Percentiles rank a stretch among this genome's conserved stretches.
phyloP scores from a whole-genome alignment of 2,113 vertebrate genomes.

The Pelvicachromis taeniatus region DNA sequence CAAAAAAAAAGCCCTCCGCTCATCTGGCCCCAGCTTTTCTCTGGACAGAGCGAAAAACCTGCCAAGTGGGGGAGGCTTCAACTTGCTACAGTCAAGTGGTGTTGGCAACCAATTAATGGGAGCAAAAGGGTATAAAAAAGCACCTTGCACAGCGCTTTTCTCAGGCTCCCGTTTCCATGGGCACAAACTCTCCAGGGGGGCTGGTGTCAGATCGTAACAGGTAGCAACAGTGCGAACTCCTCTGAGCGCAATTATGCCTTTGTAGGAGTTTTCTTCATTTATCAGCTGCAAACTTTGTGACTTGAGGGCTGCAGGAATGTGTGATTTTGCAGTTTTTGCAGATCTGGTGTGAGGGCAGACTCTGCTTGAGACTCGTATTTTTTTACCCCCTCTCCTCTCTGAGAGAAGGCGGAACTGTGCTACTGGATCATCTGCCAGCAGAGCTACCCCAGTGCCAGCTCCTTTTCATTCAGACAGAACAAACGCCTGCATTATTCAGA shows the following conservation, averaged over 20 bases:
- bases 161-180: constrained; percentile 54
- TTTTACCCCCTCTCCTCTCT: not conserved
- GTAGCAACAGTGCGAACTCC: constrained; percentile 7
- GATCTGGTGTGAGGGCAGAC: constrained; percentile 8
- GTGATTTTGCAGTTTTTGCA: constrained; percentile 6
- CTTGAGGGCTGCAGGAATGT: constrained; percentile 1
- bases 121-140: constrained; percentile 32
- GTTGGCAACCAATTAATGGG: constrained; percentile 65
- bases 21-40: constrained; percentile 39
- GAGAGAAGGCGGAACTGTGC: constrained; percentile 45
- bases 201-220: constrained; percentile 30
- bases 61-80: constrained; percentile 50
- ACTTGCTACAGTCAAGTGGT: constrained; percentile 69
- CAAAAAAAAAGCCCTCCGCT: constrained; percentile 8
- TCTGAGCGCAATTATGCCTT: constrained; percentile 39
- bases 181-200: constrained; percentile 11
- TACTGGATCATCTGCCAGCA: constrained; percentile 56
- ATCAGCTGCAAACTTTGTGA: constrained; percentile 7
- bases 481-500: constrained; percentile 62
- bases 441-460: constrained; percentile 48
- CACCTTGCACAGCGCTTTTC: constrained; percentile 56
- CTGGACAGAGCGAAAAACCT: constrained; percentile 44
- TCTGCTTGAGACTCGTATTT: constrained; percentile 19
- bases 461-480: constrained; percentile 58
- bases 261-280: constrained; percentile 7